Conservation (phyloP, 2,888 invertebrate species). For the Nemoura dubitans region DNA sequence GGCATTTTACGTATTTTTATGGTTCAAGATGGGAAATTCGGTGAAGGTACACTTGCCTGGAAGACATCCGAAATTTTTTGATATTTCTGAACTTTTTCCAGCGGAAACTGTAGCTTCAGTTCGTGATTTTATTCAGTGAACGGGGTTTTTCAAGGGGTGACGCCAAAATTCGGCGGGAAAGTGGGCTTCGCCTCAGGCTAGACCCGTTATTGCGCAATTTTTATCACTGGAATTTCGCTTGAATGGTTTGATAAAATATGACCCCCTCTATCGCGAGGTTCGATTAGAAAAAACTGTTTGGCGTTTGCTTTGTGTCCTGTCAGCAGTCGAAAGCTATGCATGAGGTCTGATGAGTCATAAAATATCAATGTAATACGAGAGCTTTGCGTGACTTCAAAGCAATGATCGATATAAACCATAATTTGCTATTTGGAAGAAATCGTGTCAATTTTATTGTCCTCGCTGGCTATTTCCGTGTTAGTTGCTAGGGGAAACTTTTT, state of each 20-base stretch:
- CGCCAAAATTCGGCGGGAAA: not conserved
- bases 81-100: no score
- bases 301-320: not conserved
- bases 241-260: not conserved
- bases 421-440: not conserved
- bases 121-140: no score
- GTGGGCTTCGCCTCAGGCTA: not conserved
- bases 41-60: not conserved
- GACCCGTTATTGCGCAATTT: not conserved
- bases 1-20: not conserved
- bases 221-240: not conserved
- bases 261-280: not conserved
- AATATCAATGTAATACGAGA: not conserved
- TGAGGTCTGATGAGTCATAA: not conserved
- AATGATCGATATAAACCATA: not conserved
- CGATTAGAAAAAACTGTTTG: not conserved
- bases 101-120: no score
- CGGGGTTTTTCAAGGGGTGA: not conserved
- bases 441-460: not conserved
- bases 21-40: not conserved
- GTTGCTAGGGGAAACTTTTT: not conserved
- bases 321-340: not conserved
- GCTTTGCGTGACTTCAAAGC: not conserved
- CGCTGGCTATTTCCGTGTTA: not conserved
- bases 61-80: no score